Evolutionary conservation across 2,113 vertebrate genomes (phyloP), one percentile per base, ranked within the genome.

Genomic region (Chionodraco myersi): DNA sequence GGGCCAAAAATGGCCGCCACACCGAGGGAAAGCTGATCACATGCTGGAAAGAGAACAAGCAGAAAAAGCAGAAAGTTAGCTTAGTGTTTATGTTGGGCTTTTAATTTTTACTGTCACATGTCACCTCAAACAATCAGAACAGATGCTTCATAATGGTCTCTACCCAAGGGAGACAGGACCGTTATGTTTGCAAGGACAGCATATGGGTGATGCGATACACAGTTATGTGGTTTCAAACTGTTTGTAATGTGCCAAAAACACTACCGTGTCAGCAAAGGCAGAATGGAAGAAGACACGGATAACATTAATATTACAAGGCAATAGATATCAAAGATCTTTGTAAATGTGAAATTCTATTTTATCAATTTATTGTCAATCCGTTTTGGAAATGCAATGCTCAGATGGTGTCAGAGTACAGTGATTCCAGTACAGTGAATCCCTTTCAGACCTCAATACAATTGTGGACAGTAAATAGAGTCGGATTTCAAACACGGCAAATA

Each of bases 21-120:
- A 47, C 98, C 98, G 8, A 99, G 95, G 80, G 98, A 99, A 51
- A 99, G 96, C 92, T 99, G 98, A 90, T 99, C 98, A 15, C 98
- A 99, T 91, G 98, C 98, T 99, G 94, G 59, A 1, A 12, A 45
- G 48, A 56, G 0, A 57, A 60, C 2, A 69, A 71, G 48, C 1
- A 26, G 11, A 23, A n/a, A 9, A 41, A 57, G 53, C 1, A 47
- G 54, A 12, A 15, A 6, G 34, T 66, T 4, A 44, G 47, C 2
- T 34, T 44, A 10, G 8, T 18, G 53, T 71, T 67, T 67, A 6
- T 1, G 44, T 18, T 49, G 10, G 34, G 49, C 2, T 34, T 44
- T 49, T 49, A 23, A 5, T 26, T 57, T 18, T 26, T 14, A 23
- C 14, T 44, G 9, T 48, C 16, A 52, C 1, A 7, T 60, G 57